phyloP scores from a whole-genome alignment of 2,113 vertebrate species.

The Callithrix jacchus region DNA sequence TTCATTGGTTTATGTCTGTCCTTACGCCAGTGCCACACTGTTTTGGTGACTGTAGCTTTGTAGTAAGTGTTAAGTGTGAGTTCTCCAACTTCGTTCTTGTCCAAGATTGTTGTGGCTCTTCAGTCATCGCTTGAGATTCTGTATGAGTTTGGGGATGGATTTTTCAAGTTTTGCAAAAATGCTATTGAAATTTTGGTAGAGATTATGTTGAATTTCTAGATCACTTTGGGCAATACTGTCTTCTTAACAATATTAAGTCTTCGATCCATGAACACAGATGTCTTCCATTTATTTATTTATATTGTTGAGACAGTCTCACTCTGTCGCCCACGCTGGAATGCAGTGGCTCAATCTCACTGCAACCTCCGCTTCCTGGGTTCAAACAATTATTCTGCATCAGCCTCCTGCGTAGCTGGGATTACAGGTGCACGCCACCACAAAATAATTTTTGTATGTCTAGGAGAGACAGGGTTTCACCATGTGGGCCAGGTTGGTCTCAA shows the following conservation, averaged over 20 bases:
- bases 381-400: too few relatives aligned
- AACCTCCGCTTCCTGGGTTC: too few relatives aligned
- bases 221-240: background rate
- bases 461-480: too few relatives aligned
- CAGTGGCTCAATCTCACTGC: too few relatives aligned
- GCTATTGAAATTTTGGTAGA: background rate
- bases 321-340: too few relatives aligned
- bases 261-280: accelerated
- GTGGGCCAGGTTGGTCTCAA: too few relatives aligned
- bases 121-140: background rate
- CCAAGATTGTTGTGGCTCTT: background rate
- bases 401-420: too few relatives aligned
- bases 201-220: background rate
- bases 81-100: background rate
- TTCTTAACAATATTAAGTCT: background rate
- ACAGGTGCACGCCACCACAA: too few relatives aligned
- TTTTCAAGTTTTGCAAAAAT: background rate
- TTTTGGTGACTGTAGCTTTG: background rate
- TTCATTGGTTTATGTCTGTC: background rate
- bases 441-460: too few relatives aligned
- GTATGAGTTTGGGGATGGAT: background rate
- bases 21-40: background rate
- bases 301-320: too few relatives aligned
- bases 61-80: background rate
- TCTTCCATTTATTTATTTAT: background rate